A percentile compares a stretch with the other conserved stretches of the same genome.
phyloP scores from a whole-genome alignment of 2,113 vertebrate genomes.

The Rhodinocichla rosea region DNA sequence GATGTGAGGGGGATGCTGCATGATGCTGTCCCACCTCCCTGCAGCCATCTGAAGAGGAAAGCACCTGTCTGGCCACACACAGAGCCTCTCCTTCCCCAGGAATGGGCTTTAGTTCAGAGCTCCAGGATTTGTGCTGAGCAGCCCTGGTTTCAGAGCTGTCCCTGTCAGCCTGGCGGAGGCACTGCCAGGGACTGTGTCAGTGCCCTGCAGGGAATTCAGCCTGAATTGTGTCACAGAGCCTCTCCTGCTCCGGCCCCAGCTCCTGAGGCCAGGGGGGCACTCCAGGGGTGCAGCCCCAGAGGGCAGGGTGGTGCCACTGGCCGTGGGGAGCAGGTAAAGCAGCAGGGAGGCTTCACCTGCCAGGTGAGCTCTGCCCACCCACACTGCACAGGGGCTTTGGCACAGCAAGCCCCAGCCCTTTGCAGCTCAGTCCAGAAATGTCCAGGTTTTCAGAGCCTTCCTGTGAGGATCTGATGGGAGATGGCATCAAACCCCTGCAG shows the following conservation, averaged over 20 bases:
- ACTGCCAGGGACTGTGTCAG: background rate
- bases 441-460: background rate
- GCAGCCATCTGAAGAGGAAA: background rate
- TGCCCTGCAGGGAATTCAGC: background rate
- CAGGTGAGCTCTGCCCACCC: background rate
- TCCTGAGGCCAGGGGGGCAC: background rate
- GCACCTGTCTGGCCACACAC: rapidly evolving
- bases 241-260: background rate
- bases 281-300: background rate
- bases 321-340: rapidly evolving
- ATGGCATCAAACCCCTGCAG: background rate
- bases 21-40: no score
- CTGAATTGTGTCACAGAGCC: background rate
- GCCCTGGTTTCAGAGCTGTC: rapidly evolving
- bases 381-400: rapidly evolving
- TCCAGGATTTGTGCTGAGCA: background rate
- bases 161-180: background rate
- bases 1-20: rapidly evolving
- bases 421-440: background rate
- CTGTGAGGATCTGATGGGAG: background rate
- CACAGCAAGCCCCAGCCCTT: background rate
- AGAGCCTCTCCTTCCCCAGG: background rate
- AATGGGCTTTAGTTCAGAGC: background rate
- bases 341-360: rapidly evolving
- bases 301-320: background rate